These are phyloP conservation scores for Geophilus truncorum DNA, from an alignment of 2,888 invertebrate species.

Conservation along the genomic window DNA sequence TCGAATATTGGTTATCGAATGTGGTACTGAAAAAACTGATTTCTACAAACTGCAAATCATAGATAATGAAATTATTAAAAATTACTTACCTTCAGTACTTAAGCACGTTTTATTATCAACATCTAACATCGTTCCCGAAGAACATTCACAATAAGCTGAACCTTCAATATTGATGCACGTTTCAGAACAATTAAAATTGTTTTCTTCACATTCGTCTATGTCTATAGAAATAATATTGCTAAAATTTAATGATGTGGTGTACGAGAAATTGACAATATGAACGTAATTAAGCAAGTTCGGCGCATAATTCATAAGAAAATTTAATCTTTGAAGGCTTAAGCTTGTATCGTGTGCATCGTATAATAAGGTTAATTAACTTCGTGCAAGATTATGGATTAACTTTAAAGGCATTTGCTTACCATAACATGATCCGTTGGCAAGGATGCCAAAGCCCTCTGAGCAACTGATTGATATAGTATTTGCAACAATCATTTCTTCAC, in stretches of 20 bases:
- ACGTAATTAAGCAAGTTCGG: not conserved
- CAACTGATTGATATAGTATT: not conserved
- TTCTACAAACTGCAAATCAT: too few species aligned
- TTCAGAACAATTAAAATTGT: slow-evolving; percentile 12
- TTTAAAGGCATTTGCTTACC: too few species aligned
- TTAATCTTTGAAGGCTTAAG: not conserved
- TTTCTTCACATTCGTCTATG: slow-evolving; percentile 45
- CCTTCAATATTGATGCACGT: slow-evolving; percentile 19
- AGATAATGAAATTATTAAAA: not conserved
- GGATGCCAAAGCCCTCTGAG: not conserved
- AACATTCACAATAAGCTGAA: slow-evolving; percentile 28
- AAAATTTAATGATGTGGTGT: not conserved
- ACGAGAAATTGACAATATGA: not conserved
- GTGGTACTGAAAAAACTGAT: too few species aligned
- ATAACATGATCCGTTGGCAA: not conserved
- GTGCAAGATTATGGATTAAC: not conserved
- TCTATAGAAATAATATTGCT: slow-evolving; percentile 39
- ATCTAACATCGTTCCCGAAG: not conserved
- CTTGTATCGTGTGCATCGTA: not conserved
- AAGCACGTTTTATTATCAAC: slow-evolving; percentile 29
- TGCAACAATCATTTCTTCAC: not conserved
- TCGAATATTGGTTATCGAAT: too few species aligned
- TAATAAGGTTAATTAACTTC: not conserved
- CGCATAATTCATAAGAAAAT: not conserved
- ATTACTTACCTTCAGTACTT: not conserved